phyloP scores from a whole-genome alignment of 2,797 vertebrate species.

The Sphenopsis melanotis region DNA sequence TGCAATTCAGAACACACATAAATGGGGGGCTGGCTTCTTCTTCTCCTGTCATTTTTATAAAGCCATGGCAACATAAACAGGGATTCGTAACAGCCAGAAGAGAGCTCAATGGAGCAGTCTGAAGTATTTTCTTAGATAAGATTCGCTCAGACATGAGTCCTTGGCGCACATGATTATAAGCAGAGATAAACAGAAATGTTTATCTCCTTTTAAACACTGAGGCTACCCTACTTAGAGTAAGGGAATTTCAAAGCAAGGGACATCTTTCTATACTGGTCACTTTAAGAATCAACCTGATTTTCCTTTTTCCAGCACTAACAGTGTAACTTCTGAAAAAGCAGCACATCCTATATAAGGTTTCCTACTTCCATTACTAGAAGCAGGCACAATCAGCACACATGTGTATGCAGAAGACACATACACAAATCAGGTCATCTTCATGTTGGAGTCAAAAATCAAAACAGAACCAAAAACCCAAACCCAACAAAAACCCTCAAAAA shows the following conservation, averaged over 20 bases:
- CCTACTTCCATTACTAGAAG: neutral
- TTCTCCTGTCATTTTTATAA: neutral
- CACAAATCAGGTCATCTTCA: neutral
- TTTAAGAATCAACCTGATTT: neutral
- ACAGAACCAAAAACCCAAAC: neutral
- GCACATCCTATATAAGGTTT: neutral
- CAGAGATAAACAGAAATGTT: neutral
- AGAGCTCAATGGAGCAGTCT: neutral
- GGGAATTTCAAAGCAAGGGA: neutral
- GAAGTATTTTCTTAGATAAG: neutral
- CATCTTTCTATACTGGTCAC: neutral
- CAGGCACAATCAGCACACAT: fast-evolving
- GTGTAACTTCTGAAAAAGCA: neutral
- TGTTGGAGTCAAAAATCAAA: neutral
- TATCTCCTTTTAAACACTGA: neutral
- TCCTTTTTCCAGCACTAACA: neutral
- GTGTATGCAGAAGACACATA: neutral
- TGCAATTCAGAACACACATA: neutral
- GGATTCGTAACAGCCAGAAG: neutral
- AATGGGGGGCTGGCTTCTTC: neutral
- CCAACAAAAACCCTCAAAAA: neutral
- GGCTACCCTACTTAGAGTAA: neutral
- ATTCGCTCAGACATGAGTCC: neutral
- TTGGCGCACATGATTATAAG: neutral
- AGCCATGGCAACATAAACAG: neutral